A percentile compares a stretch with the other conserved stretches of the same genome.
phyloP scores from a whole-genome alignment of 2,113 vertebrate genomes.

The Malurus melanocephalus region DNA sequence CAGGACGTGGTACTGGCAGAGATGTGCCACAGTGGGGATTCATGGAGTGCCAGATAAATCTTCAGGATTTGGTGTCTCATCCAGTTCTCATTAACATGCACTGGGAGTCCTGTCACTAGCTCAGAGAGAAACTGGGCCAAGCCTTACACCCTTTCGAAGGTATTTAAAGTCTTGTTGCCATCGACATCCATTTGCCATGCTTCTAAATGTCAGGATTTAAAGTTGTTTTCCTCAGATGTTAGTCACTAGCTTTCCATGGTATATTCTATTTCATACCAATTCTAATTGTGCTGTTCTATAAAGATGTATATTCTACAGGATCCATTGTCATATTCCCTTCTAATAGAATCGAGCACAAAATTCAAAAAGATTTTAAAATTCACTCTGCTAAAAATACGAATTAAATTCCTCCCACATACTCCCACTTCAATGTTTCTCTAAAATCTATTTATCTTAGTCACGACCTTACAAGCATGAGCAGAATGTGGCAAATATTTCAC shows the following conservation, averaged over 20 bases:
- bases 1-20: neutral
- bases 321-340: slow-evolving; percentile 30
- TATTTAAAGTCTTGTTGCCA: slow-evolving; percentile 14
- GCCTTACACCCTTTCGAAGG: slow-evolving; percentile 8
- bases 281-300: neutral
- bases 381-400: slow-evolving; percentile 57
- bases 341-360: slow-evolving; percentile 46
- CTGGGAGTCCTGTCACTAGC: neutral
- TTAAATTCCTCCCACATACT: slow-evolving; percentile 71
- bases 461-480: slow-evolving; percentile 64
- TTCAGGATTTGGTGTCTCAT: neutral
- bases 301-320: neutral
- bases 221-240: neutral
- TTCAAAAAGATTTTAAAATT: slow-evolving; percentile 53
- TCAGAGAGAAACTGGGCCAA: slow-evolving; percentile 26
- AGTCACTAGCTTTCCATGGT: neutral
- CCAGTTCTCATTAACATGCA: neutral
- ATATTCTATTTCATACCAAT: neutral
- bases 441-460: slow-evolving; percentile 75
- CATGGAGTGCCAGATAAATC: neutral
- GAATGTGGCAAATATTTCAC: slow-evolving; percentile 60
- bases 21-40: neutral
- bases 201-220: slow-evolving; percentile 30
- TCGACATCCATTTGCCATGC: neutral
- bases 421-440: slow-evolving; percentile 63